Evolutionary conservation across 2,113 vertebrate species (phyloP).

Genomic region (Laterallus jamaicensis): DNA sequence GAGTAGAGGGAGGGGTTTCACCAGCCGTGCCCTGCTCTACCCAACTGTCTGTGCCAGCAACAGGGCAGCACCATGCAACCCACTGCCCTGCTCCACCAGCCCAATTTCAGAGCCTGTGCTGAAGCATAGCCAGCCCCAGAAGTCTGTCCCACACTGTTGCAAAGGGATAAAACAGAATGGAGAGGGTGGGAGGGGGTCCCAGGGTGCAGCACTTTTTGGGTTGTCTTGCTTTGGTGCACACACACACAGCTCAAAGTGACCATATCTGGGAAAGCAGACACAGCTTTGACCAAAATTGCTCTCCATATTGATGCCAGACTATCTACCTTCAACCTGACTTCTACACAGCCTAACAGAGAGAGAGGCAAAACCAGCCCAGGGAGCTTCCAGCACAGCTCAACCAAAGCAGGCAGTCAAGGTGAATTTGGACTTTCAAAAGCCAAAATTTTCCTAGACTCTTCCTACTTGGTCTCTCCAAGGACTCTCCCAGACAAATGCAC

Average conservation of each 20-base stretch:
- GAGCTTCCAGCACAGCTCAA: background rate
- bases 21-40: fast-evolving
- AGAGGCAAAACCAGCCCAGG: background rate
- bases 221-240: background rate
- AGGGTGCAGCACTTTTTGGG: background rate
- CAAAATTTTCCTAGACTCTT: background rate
- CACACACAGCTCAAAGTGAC: background rate
- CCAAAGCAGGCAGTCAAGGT: background rate
- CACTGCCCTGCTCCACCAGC: background rate
- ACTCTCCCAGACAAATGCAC: background rate
- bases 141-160: background rate
- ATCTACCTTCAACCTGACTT: background rate
- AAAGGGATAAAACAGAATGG: background rate
- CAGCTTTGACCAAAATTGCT: background rate
- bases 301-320: background rate
- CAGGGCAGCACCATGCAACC: background rate
- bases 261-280: background rate
- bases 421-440: background rate
- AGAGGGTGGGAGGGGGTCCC: background rate
- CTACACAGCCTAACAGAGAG: background rate
- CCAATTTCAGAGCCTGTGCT: background rate
- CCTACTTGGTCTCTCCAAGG: background rate
- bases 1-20: background rate
- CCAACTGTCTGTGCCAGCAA: background rate
- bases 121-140: background rate